phyloP scores from a whole-genome alignment of 2,888 invertebrate species.

The Chaetogeoica ovagalla region DNA sequence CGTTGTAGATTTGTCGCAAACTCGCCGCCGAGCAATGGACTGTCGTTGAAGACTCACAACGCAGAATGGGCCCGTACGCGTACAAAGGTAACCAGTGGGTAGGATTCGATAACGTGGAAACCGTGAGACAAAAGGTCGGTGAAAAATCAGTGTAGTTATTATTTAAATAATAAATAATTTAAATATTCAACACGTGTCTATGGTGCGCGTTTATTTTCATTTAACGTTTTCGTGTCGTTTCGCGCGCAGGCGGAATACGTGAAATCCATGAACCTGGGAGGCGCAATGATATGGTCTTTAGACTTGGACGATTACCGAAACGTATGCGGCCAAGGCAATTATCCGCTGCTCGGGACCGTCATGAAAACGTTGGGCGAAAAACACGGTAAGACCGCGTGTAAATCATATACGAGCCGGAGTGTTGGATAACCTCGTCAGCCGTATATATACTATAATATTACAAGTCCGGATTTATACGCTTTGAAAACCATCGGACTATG shows the following conservation, averaged over 20 bases:
- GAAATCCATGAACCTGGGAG: conserved; percentile 75
- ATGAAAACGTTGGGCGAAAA: conserved; percentile 63
- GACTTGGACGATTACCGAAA: conserved; percentile 85
- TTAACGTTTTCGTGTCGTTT: conserved; percentile 29
- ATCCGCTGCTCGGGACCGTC: conserved; percentile 79
- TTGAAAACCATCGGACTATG: too few species aligned
- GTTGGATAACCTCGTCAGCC: too few species aligned
- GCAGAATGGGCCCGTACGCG: conserved; percentile 85
- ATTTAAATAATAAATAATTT: too few species aligned
- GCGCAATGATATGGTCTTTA: conserved; percentile 86
- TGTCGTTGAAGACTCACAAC: conserved; percentile 75
- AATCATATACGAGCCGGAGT: too few species aligned
- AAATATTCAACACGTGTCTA: too few species aligned
- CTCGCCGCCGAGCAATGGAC: conserved; percentile 77
- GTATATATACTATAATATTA: too few species aligned
- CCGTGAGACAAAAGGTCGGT: conserved; percentile 70
- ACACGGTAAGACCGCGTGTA: conserved; percentile 6
- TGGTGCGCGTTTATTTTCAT: too few species aligned
- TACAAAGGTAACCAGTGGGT: conserved; percentile 90
- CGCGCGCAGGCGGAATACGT: conserved; percentile 69
- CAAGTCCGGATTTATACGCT: too few species aligned
- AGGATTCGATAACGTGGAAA: conserved; percentile 81
- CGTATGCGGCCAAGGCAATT: conserved; percentile 76
- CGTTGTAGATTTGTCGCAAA: conserved; percentile 75
- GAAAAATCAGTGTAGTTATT: not conserved